Base-by-base conservation (phyloP, 2,113 vertebrate genomes). In the Rissa tridactyla region DNA sequence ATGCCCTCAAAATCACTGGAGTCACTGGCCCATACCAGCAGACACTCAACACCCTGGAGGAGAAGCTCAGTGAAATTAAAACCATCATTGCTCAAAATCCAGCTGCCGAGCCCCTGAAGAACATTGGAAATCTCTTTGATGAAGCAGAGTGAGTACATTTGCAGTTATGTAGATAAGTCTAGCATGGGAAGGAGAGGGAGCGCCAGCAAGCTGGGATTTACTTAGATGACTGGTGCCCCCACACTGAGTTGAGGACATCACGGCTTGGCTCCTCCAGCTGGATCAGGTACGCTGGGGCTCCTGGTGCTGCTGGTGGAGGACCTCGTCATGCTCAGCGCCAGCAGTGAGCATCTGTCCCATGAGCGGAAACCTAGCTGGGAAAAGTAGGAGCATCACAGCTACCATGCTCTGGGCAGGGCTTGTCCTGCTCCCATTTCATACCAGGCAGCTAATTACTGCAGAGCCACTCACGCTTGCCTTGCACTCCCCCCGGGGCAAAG, bases 41-140 rank as follows among this genome's bases (percentile, higher is more conserved):
- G 93, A 99, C 98, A 0, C 96, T 99, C 30, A 98, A 96, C 68
- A 98, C 95, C 0, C 90, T 99, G 92, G 99, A 99, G 96, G 98
- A 97, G 93, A 99, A 98, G 36, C 91, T 98, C 38, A 92, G 94
- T 4, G 98, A 99, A 72, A 98, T 99, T 96, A 97, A 97, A 80
- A 94, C 94, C 58, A 95, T 99, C 82, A 96, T 99, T 0, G 95
- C 98, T 88, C 98, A 99, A 77, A 99, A 99, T 96, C 99, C 98
- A 1, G 99, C 99, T 8, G 98, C 99, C 0, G 98, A 99, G 86
- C 99, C 99, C 3, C 98, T 99, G 76, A 98, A 98, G 11, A 99
- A 99, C 95, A 98, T 99, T 25, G 99, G 98, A 42, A 95, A 97
- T 68, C 99, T 99, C 79, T 98, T 99, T 1, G 98, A 99, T 82